Conservation (phyloP, 2,797 vertebrate genomes). For the Melopsittacus undulatus region DNA sequence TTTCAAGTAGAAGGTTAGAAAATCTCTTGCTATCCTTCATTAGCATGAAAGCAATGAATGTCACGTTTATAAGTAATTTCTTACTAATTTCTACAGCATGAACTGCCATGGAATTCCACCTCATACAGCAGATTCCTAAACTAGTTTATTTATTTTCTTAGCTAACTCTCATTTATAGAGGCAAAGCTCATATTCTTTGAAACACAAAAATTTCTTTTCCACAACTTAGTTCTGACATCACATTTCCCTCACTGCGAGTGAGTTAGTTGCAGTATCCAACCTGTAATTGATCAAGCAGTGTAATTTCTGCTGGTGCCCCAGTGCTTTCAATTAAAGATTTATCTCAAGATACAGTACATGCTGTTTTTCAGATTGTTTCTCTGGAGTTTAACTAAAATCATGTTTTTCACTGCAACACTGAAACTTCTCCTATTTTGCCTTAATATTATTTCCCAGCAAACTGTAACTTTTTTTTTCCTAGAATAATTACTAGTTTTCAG, state of each 20-base stretch:
- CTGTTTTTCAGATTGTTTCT: constrained; percentile 15
- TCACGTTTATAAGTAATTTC: background rate
- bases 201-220: background rate
- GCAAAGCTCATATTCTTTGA: background rate
- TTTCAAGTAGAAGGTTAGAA: background rate
- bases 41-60: background rate
- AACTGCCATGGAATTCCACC: background rate
- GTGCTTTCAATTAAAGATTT: constrained; percentile 35
- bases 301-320: background rate
- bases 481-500: background rate
- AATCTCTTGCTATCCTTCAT: background rate
- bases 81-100: background rate
- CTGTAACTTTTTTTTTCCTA: background rate
- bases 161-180: background rate
- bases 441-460: background rate
- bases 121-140: background rate
- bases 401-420: background rate
- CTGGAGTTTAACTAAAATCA: background rate
- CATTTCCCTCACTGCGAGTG: background rate
- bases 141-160: background rate
- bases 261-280: background rate
- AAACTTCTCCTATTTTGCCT: background rate
- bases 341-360: background rate
- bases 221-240: background rate
- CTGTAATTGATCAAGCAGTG: background rate